Evolutionary conservation across 2,888 invertebrate species (phyloP).

Genomic region (Muscina levida): DNA sequence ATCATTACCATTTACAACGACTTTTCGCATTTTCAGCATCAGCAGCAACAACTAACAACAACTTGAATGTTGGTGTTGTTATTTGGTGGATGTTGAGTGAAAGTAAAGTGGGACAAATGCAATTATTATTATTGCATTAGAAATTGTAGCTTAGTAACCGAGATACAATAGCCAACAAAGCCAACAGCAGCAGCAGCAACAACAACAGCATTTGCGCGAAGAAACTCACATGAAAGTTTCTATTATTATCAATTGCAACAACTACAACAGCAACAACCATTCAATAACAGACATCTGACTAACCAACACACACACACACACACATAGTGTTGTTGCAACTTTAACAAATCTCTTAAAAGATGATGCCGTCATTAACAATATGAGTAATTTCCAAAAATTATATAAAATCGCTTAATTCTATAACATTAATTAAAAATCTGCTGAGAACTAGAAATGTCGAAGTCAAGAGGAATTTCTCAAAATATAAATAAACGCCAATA

Average conservation of each 20-base stretch:
- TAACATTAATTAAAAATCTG: too few relatives aligned
- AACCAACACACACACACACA: background rate
- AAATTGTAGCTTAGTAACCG: constrained; percentile 73
- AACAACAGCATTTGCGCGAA: constrained; percentile 37
- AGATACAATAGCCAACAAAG: constrained; percentile 67
- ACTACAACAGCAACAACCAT: constrained; percentile 32
- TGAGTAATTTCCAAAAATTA: too few relatives aligned
- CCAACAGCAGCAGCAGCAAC: constrained; percentile 16
- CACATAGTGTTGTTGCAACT: background rate
- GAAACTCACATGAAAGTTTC: constrained; percentile 57
- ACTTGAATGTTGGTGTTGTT: constrained; percentile 63
- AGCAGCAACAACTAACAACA: constrained; percentile 21
- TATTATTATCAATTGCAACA: constrained; percentile 40
- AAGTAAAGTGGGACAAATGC: constrained; percentile 78
- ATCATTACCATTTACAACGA: constrained; percentile 54
- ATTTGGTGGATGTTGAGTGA: constrained; percentile 71
- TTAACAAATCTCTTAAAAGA: too few relatives aligned
- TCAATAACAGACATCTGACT: background rate
- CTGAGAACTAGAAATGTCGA: too few relatives aligned
- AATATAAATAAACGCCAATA: too few relatives aligned
- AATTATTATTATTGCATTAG: constrained; percentile 74
- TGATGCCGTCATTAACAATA: too few relatives aligned
- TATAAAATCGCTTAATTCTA: too few relatives aligned
- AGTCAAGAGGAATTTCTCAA: too few relatives aligned
- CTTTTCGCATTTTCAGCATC: constrained; percentile 38